A percentile compares a stretch with the other conserved stretches of the same genome.
These are phyloP conservation scores for Branchinecta lynchi DNA, from an alignment of 1,140 invertebrate species.

Conservation along the genomic window DNA sequence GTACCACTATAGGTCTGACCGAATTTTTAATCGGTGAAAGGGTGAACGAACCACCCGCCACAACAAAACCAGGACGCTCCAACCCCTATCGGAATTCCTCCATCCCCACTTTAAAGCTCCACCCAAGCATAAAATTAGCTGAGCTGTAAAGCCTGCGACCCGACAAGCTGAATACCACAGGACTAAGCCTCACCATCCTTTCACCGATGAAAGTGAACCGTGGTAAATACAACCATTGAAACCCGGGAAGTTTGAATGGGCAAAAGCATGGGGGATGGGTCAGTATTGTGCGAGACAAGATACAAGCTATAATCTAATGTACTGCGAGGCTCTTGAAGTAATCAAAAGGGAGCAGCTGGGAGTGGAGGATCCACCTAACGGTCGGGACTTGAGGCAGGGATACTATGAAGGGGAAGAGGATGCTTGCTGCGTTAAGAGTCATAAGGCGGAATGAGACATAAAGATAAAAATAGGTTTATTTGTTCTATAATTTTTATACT, in stretches of 20 bases:
- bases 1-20: too few relatives aligned
- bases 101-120: background rate
- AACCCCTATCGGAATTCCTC: too few relatives aligned
- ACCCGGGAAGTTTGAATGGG: background rate
- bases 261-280: background rate
- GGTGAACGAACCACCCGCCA: too few relatives aligned
- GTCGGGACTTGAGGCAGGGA: too few relatives aligned
- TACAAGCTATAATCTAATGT: conserved; percentile 3
- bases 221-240: background rate
- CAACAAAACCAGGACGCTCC: too few relatives aligned
- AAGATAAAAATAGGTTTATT: too few relatives aligned
- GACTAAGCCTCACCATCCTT: background rate
- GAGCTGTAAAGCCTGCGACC: background rate
- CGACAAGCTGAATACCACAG: conserved; percentile 9
- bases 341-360: background rate
- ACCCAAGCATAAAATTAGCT: conserved; percentile 9
- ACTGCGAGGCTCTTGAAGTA: background rate
- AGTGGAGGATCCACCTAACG: background rate
- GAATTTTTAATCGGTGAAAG: too few relatives aligned
- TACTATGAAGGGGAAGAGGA: too few relatives aligned
- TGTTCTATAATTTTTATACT: too few relatives aligned
- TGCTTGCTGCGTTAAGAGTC: too few relatives aligned
- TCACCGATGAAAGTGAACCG: background rate
- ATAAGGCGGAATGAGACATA: too few relatives aligned
- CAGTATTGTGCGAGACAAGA: background rate